A percentile compares a stretch with the other conserved stretches of the same genome.
Conservation (phyloP, 2,888 invertebrate genomes). For the Xylota segnis region DNA sequence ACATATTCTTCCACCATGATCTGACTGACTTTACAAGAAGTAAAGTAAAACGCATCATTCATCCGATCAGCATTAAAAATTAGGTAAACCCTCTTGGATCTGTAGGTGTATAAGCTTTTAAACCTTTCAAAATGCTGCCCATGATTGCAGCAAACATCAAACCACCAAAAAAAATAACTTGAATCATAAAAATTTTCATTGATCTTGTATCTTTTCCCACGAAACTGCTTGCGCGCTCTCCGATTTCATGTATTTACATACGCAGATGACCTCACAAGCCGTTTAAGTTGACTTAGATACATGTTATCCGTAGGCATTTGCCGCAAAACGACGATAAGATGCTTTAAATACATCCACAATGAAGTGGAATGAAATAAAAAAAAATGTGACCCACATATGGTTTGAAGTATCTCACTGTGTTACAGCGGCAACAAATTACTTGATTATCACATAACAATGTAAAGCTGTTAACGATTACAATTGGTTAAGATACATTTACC, state of each 20-base stretch:
- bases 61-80: not conserved
- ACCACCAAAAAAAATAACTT: not conserved
- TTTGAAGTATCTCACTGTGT: not conserved
- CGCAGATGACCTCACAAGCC: slow-evolving; percentile 10
- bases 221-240: slow-evolving; percentile 3
- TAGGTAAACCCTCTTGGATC: slow-evolving; percentile 7
- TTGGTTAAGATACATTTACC: slow-evolving; percentile 26
- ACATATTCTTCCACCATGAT: not conserved
- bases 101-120: slow-evolving; percentile 22
- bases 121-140: not conserved
- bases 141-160: not conserved
- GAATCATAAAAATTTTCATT: slow-evolving; percentile 11
- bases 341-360: not conserved
- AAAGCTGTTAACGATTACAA: slow-evolving; percentile 27
- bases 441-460: slow-evolving; percentile 5
- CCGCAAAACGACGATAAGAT: not conserved
- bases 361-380: not conserved
- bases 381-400: not conserved
- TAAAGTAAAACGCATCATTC: not conserved
- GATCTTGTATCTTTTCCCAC: slow-evolving; percentile 22
- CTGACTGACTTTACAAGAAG: not conserved
- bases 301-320: not conserved
- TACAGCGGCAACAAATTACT: not conserved
- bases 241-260: slow-evolving; percentile 17
- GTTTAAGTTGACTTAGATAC: slow-evolving; percentile 7